Percentiles rank a stretch among this genome's conserved stretches.
phyloP scores from a whole-genome alignment of 1,140 invertebrate species.

The Potamilus streckersoni region DNA sequence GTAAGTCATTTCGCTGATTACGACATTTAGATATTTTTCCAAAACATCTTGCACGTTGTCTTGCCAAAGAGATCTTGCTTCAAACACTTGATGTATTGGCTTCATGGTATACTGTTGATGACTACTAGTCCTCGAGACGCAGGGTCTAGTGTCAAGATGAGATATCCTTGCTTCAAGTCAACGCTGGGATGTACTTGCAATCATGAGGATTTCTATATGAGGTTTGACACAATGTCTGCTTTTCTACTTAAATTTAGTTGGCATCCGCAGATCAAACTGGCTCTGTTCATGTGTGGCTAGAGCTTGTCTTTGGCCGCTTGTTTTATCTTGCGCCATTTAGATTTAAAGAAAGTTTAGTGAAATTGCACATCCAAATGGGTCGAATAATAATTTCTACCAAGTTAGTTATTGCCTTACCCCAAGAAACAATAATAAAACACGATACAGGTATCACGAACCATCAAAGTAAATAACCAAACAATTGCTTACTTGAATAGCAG shows the following conservation, averaged over 20 bases:
- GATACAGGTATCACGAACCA: too few relatives aligned
- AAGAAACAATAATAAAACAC: too few relatives aligned
- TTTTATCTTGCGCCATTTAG: constrained; percentile 11
- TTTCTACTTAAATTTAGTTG: constrained; percentile 26
- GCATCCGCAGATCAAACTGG: constrained; percentile 21
- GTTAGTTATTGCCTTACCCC: too few relatives aligned
- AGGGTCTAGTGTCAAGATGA: constrained; percentile 18
- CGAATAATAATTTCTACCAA: too few relatives aligned
- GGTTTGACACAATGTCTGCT: constrained; percentile 25
- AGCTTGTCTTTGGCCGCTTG: constrained; percentile 12
- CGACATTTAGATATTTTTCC: not conserved
- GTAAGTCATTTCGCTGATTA: too few relatives aligned
- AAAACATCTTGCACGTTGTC: constrained; percentile 31
- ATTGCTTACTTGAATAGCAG: too few relatives aligned
- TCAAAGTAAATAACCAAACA: too few relatives aligned
- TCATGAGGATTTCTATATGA: constrained; percentile 23
- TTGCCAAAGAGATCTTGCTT: constrained; percentile 34
- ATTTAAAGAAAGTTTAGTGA: not conserved
- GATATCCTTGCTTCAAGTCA: not conserved
- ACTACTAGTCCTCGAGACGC: constrained; percentile 14
- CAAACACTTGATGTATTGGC: constrained; percentile 22
- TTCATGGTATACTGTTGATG: constrained; percentile 18
- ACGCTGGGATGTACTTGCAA: constrained; percentile 27
- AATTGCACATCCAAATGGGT: too few relatives aligned
- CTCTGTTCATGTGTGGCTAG: constrained; percentile 33